A percentile compares a stretch with the other conserved stretches of the same genome.
Evolutionary conservation across 2,888 invertebrate genomes (phyloP).

Genomic region (Tetramorium bicarinatum): DNA sequence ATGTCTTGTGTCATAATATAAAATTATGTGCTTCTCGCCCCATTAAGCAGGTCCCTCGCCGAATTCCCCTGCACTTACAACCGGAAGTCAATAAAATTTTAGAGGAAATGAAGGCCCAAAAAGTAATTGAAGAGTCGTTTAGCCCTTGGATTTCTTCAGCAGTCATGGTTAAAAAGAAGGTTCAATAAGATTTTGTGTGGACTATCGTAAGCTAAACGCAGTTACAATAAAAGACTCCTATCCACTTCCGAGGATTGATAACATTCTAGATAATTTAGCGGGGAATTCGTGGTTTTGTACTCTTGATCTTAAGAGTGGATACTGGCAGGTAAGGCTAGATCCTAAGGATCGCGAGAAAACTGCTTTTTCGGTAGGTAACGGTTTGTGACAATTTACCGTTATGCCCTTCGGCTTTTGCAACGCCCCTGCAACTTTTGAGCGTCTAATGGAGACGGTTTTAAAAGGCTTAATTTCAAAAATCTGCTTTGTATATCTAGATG

Average conservation of each 20-base stretch:
- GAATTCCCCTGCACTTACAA: neutral
- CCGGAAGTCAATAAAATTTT: neutral
- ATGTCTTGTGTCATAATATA: neutral
- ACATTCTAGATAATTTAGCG: neutral
- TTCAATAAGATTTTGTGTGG: neutral
- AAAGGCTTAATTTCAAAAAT: neutral
- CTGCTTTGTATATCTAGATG: neutral
- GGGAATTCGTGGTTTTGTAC: slow-evolving; percentile 1
- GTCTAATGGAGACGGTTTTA: neutral
- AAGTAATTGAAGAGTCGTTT: neutral
- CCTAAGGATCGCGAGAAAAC: neutral
- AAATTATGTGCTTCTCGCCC: neutral
- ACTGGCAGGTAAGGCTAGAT: neutral
- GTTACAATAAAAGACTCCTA: neutral
- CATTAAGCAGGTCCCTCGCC: neutral
- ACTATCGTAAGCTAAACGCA: neutral
- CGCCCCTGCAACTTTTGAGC: neutral
- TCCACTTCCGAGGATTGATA: neutral
- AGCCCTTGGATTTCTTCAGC: neutral
- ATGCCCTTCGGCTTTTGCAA: neutral
- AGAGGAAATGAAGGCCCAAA: neutral
- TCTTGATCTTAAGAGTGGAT: neutral
- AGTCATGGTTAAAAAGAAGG: neutral
- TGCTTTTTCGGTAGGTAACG: neutral
- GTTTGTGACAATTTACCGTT: neutral